These are phyloP conservation scores for Myotis findleyi DNA, from an alignment of 2,797 vertebrate genomes.

Conservation along the genomic window DNA sequence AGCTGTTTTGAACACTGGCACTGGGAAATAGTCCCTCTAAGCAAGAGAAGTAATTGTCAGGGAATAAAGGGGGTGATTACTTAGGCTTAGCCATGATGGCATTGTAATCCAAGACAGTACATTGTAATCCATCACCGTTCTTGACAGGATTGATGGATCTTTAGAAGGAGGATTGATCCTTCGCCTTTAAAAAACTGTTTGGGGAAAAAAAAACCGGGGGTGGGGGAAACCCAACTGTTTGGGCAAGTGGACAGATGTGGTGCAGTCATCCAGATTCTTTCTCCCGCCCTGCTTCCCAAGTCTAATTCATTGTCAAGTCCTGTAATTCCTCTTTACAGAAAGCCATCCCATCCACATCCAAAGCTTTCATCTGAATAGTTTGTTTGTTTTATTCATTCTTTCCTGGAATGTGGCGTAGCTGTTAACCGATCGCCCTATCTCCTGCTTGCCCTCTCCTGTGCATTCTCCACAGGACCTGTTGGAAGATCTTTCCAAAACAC, in stretches of 20 bases:
- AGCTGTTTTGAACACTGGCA: not conserved
- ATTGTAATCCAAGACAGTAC: not conserved
- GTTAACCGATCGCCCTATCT: not conserved
- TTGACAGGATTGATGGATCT: not conserved
- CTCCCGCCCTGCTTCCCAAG: not conserved
- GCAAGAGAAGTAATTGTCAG: not conserved
- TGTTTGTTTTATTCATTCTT: not conserved
- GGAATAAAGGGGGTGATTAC: not conserved
- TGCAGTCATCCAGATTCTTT: not conserved
- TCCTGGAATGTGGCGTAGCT: not conserved
- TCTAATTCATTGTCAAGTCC: not conserved
- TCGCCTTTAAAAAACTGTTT: not conserved
- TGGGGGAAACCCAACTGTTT: too few species aligned
- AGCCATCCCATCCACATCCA: not conserved
- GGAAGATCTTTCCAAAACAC: slow-evolving; percentile 15
- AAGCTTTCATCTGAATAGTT: not conserved
- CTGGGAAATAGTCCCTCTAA: not conserved
- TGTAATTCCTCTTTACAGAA: not conserved
- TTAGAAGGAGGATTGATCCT: not conserved
- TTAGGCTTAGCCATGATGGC: not conserved
- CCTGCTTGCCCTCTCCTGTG: not conserved
- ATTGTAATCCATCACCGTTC: not conserved
- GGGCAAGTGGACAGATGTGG: not conserved
- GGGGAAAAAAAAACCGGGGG: too few species aligned
- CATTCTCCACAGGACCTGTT: not conserved